Base-by-base conservation (phyloP, 1,140 invertebrate genomes). In the Ostrea denselamellosa region DNA sequence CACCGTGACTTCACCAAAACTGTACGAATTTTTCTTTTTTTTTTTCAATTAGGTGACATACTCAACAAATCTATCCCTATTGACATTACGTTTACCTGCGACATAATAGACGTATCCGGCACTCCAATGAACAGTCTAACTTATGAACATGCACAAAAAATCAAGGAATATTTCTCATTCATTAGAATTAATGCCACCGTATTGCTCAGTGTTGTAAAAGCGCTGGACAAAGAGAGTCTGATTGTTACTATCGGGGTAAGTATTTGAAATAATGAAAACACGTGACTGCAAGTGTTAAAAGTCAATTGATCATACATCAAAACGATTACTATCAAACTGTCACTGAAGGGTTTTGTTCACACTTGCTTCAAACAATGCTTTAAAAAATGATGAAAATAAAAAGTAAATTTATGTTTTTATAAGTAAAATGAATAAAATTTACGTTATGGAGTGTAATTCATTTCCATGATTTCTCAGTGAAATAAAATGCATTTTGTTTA, bases 161-260 rank as follows among this genome's bases (percentile, higher is more conserved):
- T 77, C 8, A 10, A 77, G 25, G 68, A 34, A 77, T 77, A 77
- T 25, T 77, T 77, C 10, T 34, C 14, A 77, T 77, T 0, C 7
- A 25, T 8, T 3, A 77, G 68, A 25, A 77, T 12, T 34, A 77
- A 77, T 44, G 68, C 4, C 10, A 28, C 68, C 8, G 68, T 77
- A 10, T 77, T 12, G 14, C 34, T 77, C 9, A 28, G 12, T 25
- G 68, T 77, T 28, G 12, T 34, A 4, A 77, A 77, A 25, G 9
- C 68, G 14, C 25, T 77, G 25, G 68, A 77, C 28, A 77, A 77
- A 77, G 68, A 77, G 28, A 77, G 68, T 17, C 68, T 77, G 3
- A 4, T 77, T 25, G 25, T 28, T 8, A 14, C 28, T 8, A 77
- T 77, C 7, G 68, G 25, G 68, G 68, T 77, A 77, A 28, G 68